Percentiles rank a stretch among this genome's conserved stretches.
Conservation (phyloP, 53 echinoderm and acorn worm species). For the Zoroaster sp. region DNA sequence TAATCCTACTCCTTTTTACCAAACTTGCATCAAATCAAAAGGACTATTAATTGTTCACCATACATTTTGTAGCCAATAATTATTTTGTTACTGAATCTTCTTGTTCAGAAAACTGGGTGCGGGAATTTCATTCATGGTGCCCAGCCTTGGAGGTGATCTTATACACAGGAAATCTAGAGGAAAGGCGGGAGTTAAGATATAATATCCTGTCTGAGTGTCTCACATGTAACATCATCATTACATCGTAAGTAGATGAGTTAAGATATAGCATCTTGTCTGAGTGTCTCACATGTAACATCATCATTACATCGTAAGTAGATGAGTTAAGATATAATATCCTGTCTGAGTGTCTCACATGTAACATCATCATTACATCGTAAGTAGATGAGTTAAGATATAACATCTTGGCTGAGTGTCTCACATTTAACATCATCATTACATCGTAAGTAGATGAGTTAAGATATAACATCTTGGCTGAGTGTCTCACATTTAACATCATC, state of each 20-base stretch:
- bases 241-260: constrained; percentile 82
- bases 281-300: background rate
- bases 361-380: too few species aligned
- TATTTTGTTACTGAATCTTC: background rate
- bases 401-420: too few species aligned
- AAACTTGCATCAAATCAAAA: too few species aligned
- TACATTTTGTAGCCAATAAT: background rate
- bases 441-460: too few species aligned
- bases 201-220: constrained; percentile 53
- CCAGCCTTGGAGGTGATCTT: constrained; percentile 81
- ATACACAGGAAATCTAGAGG: constrained; percentile 67
- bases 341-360: too few species aligned
- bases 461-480: too few species aligned
- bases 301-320: too few species aligned
- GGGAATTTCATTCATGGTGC: constrained; percentile 91
- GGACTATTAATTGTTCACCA: background rate
- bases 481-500: too few species aligned
- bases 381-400: too few species aligned
- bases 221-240: constrained; percentile 82
- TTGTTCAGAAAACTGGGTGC: constrained; percentile 83
- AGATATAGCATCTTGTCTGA: background rate
- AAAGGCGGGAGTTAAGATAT: constrained; percentile 69
- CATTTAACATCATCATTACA: too few species aligned
- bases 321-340: too few species aligned
- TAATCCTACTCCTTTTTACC: too few species aligned